phyloP scores from a whole-genome alignment of 2,888 invertebrate genomes.

The Nineta flava region DNA sequence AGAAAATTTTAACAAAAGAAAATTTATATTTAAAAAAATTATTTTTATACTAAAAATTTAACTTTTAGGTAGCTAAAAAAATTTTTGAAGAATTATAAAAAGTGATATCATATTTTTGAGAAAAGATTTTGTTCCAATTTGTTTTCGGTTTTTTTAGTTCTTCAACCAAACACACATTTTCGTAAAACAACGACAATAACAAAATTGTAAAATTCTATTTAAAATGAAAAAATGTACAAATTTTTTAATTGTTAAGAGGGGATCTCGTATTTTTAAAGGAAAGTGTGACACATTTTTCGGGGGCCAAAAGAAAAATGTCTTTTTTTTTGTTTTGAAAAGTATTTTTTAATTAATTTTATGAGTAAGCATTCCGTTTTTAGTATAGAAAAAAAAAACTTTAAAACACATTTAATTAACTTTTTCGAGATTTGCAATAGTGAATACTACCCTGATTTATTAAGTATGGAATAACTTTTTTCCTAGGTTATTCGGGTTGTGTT shows the following conservation, averaged over 20 bases:
- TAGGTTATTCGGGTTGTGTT: no score
- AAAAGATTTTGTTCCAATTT: background rate
- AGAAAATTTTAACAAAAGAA: background rate
- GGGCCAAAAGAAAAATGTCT: background rate
- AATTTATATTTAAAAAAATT: background rate
- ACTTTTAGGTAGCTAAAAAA: background rate
- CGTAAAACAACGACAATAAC: background rate
- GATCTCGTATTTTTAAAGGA: slow-evolving; percentile 3
- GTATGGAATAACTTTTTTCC: background rate
- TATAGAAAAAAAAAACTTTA: background rate
- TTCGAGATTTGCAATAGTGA: slow-evolving; percentile 3
- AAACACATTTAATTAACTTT: slow-evolving; percentile 1
- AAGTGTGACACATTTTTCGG: background rate
- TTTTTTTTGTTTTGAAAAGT: background rate
- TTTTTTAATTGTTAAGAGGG: background rate
- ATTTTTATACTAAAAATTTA: background rate
- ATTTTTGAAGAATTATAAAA: background rate
- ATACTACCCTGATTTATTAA: background rate
- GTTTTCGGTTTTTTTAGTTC: no score
- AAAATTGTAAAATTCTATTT: background rate
- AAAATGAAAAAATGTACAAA: background rate
- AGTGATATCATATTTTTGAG: background rate
- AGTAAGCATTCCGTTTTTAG: slow-evolving; percentile 4
- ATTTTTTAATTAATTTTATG: background rate
- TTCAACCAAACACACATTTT: no score